Conservation (phyloP, 1,140 invertebrate genomes). For the Lasaia peninsularis region DNA sequence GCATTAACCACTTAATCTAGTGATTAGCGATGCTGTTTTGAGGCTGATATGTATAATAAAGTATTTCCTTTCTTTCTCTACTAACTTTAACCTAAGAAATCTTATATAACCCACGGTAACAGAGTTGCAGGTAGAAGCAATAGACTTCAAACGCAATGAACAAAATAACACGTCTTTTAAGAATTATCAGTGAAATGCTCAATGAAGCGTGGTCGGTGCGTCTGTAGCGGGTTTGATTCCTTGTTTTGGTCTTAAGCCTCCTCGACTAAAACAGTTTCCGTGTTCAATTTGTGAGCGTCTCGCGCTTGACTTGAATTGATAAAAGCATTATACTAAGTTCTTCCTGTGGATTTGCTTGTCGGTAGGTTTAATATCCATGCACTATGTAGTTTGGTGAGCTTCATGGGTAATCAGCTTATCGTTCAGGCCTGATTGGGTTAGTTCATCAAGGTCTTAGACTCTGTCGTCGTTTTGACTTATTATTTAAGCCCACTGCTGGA, state of each 20-base stretch:
- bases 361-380: too few species aligned
- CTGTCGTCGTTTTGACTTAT: too few species aligned
- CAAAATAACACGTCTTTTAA: slow-evolving; percentile 4
- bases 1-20: too few species aligned
- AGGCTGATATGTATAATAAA: too few species aligned
- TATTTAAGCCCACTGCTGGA: too few species aligned
- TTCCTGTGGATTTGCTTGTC: not conserved
- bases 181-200: slow-evolving; percentile 8
- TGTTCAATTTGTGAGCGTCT: slow-evolving; percentile 24
- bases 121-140: not conserved
- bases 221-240: slow-evolving; percentile 22
- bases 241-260: slow-evolving; percentile 18
- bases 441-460: too few species aligned
- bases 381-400: too few species aligned
- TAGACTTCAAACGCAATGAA: not conserved
- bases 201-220: slow-evolving; percentile 11
- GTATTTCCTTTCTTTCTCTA: too few species aligned
- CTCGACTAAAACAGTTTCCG: slow-evolving; percentile 42
- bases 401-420: too few species aligned
- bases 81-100: not conserved
- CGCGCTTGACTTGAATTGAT: slow-evolving; percentile 18
- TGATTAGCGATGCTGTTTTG: too few species aligned
- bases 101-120: not conserved
- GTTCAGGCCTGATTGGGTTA: too few species aligned
- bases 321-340: not conserved